A percentile compares a stretch with the other conserved stretches of the same genome.
Conservation (phyloP, 2,797 vertebrate genomes). For the Clarias laeviceps region DNA sequence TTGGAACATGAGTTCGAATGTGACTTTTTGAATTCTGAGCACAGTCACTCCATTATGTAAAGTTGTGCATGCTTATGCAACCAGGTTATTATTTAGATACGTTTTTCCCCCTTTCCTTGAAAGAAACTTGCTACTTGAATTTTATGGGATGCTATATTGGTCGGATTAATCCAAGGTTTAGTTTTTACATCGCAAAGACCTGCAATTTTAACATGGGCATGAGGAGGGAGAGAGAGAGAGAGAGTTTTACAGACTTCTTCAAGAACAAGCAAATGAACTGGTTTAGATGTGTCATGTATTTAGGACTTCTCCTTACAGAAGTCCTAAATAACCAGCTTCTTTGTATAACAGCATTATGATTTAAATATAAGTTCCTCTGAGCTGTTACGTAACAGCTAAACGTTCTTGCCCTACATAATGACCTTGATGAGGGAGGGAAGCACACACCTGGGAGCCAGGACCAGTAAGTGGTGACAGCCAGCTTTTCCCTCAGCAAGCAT, state of each 20-base stretch:
- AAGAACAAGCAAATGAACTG: slow-evolving; percentile 1
- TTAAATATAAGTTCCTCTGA: neutral
- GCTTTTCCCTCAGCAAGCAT: neutral
- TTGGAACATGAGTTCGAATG: neutral
- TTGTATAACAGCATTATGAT: slow-evolving; percentile 7
- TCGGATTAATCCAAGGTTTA: neutral
- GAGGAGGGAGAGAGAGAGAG: neutral
- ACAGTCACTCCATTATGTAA: neutral
- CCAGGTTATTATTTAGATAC: neutral
- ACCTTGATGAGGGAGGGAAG: slow-evolving; percentile 22
- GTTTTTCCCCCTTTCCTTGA: neutral
- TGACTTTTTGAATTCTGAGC: neutral
- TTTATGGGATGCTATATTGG: neutral
- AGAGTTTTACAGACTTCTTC: slow-evolving; percentile 2
- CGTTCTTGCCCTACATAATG: slow-evolving; percentile 28
- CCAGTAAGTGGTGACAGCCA: neutral
- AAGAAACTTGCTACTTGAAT: neutral
- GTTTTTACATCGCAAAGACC: neutral
- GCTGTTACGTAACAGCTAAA: neutral
- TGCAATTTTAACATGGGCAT: neutral
- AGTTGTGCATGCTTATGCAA: neutral
- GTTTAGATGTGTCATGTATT: slow-evolving; percentile 14
- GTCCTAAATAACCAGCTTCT: neutral
- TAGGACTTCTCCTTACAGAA: neutral
- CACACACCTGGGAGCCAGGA: neutral